These are phyloP conservation scores for Diachasma alloeum DNA, from an alignment of 1,140 invertebrate species.

Conservation along the genomic window DNA sequence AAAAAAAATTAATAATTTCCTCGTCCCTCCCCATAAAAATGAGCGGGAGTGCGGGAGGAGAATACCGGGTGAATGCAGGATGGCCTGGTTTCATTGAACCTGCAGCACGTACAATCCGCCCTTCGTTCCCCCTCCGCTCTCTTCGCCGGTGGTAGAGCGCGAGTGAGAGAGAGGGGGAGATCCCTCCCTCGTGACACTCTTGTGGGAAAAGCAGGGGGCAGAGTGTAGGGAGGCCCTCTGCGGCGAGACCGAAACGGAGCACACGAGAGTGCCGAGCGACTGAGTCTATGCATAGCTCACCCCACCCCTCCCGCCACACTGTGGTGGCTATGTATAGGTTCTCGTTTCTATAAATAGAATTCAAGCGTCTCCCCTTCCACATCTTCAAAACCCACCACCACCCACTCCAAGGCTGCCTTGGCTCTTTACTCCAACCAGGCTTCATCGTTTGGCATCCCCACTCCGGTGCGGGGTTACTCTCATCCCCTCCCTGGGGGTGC, in stretches of 20 bases:
- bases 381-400: conserved; percentile 18
- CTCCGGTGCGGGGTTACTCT: neutral
- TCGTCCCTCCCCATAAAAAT: neutral
- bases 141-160: neutral
- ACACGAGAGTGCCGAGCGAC: conserved; percentile 9
- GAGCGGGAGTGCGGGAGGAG: neutral
- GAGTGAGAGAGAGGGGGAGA: neutral
- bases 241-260: neutral
- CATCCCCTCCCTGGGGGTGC: neutral
- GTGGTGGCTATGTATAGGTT: conserved; percentile 57
- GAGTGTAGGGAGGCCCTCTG: neutral
- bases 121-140: conserved; percentile 11
- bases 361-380: conserved; percentile 33
- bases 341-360: conserved; percentile 61
- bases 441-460: neutral
- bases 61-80: conserved; percentile 32
- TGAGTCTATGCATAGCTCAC: conserved; percentile 57
- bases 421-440: neutral
- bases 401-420: conserved; percentile 1
- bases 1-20: neutral
- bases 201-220: neutral
- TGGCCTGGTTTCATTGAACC: conserved; percentile 62
- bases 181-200: neutral
- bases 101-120: conserved; percentile 35
- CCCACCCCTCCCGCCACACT: conserved; percentile 14